These are phyloP conservation scores for Platycnemis pennipes DNA, from an alignment of 2,888 invertebrate species.

Conservation along the genomic window DNA sequence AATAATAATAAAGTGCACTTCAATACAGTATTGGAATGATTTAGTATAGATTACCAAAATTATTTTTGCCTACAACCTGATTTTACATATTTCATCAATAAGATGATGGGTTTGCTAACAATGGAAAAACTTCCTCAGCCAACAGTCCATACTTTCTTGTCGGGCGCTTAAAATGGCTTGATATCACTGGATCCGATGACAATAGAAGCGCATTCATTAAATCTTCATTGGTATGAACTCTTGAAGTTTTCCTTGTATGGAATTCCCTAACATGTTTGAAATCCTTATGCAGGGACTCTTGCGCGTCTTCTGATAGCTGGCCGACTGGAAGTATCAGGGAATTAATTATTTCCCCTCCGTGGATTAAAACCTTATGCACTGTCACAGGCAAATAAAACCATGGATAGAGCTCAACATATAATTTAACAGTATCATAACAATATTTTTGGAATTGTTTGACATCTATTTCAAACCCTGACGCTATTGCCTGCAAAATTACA, in stretches of 20 bases:
- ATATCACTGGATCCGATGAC: not conserved
- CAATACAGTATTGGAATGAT: too few species aligned
- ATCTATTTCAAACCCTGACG: not conserved
- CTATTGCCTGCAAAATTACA: too few species aligned
- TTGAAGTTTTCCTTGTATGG: not conserved
- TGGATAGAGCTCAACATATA: not conserved
- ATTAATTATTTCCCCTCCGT: not conserved
- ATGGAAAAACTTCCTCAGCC: not conserved
- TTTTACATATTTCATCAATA: not conserved
- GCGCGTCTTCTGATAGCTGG: not conserved
- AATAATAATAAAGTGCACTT: not conserved
- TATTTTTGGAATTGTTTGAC: not conserved
- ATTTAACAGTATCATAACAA: not conserved
- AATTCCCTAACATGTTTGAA: not conserved
- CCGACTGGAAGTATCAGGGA: not conserved
- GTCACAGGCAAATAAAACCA: not conserved
- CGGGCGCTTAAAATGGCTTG: too few species aligned
- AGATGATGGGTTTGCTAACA: not conserved
- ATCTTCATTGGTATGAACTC: not conserved
- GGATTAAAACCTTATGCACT: not conserved
- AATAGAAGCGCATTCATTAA: not conserved
- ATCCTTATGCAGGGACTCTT: not conserved
- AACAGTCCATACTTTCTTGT: not conserved
- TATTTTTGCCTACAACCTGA: not conserved
- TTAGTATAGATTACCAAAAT: too few species aligned